Percentiles rank a stretch among this genome's conserved stretches.
Evolutionary conservation across 2,113 vertebrate genomes (phyloP).

Genomic region (Bungarus multicinctus): DNA sequence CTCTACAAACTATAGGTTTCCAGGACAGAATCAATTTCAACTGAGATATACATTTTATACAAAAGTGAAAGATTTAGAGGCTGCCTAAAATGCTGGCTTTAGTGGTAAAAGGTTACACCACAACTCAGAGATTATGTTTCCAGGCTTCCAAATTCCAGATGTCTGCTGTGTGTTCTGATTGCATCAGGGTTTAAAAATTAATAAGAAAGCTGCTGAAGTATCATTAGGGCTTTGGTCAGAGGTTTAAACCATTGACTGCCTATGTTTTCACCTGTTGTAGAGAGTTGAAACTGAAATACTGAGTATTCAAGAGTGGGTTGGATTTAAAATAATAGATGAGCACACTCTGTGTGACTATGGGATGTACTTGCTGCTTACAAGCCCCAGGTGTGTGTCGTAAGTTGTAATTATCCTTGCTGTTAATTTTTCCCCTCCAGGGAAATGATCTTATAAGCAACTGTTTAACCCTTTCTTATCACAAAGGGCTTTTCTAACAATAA

Average conservation of each 20-base stretch:
- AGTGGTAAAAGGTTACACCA: not conserved
- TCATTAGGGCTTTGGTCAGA: not conserved
- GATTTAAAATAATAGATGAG: not conserved
- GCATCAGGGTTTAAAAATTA: not conserved
- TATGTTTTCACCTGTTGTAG: not conserved
- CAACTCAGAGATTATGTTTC: not conserved
- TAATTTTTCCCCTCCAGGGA: not conserved
- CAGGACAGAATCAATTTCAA: not conserved
- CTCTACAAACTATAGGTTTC: not conserved
- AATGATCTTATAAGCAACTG: not conserved
- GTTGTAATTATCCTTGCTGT: not conserved
- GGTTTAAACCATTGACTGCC: not conserved
- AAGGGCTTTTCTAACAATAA: not conserved
- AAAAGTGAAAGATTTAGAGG: not conserved
- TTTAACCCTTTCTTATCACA: not conserved
- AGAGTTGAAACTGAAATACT: not conserved
- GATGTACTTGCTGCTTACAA: not conserved
- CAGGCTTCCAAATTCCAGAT: not conserved
- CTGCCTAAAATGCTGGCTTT: not conserved
- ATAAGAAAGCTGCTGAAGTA: not conserved
- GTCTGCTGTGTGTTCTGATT: not conserved
- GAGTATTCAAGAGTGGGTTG: not conserved
- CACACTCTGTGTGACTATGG: not conserved
- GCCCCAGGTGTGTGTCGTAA: not conserved
- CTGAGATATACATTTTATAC: not conserved